phyloP scores from a whole-genome alignment of 2,888 invertebrate genomes.

The Tholera decimalis region DNA sequence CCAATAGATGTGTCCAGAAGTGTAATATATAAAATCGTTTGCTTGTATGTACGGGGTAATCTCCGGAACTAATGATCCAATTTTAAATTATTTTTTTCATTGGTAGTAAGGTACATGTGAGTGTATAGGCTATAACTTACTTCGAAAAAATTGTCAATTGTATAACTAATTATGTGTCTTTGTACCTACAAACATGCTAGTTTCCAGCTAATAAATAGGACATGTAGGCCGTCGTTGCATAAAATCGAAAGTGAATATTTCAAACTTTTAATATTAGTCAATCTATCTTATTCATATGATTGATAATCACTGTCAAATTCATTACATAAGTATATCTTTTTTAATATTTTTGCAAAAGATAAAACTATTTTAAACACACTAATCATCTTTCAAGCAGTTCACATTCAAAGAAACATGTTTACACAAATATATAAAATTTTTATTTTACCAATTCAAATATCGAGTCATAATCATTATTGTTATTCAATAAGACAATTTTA shows the following conservation, averaged over 20 bases:
- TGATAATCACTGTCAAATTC: constrained; percentile 16
- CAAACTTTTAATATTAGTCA: constrained; percentile 3
- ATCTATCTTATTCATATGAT: constrained; percentile 20
- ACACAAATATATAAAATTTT: neutral
- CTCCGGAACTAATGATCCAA: too few species aligned
- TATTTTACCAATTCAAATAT: neutral
- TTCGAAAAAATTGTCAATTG: neutral
- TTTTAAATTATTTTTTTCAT: too few species aligned
- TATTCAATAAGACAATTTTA: too few species aligned
- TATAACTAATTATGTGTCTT: constrained; percentile 13
- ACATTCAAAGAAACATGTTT: neutral
- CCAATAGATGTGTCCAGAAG: too few species aligned
- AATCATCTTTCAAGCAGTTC: neutral
- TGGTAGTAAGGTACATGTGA: too few species aligned
- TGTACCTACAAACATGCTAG: constrained; percentile 3
- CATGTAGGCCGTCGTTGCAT: constrained; percentile 34
- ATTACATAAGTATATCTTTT: neutral
- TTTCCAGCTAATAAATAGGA: neutral
- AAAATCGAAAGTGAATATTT: constrained; percentile 43
- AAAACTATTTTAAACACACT: neutral
- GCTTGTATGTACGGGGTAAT: too few species aligned
- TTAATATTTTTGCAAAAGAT: neutral
- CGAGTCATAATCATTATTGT: too few species aligned
- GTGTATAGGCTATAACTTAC: too few species aligned
- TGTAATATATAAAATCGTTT: too few species aligned